phyloP scores from a whole-genome alignment of 1,140 invertebrate genomes.

The Drosophila lacteicornis region DNA sequence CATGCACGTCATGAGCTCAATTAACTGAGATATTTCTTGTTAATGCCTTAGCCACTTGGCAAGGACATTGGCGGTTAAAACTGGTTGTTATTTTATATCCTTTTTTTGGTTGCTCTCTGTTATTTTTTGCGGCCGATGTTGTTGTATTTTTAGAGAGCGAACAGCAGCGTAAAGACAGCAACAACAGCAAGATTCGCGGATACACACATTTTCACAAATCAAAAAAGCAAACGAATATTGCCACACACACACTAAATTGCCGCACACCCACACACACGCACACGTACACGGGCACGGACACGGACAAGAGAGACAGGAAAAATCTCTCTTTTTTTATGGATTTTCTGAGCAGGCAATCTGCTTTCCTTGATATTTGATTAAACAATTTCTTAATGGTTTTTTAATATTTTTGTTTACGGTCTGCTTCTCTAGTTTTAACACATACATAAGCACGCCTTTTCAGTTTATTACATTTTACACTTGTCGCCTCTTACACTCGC shows the following conservation, averaged over 20 bases:
- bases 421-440: neutral
- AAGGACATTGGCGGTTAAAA: slow-evolving; percentile 61
- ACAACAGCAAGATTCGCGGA: slow-evolving; percentile 69
- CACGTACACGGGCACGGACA: slow-evolving; percentile 30
- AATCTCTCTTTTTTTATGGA: slow-evolving; percentile 65
- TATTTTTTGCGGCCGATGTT: slow-evolving; percentile 38
- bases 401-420: slow-evolving; percentile 33
- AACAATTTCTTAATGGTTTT: slow-evolving; percentile 60
- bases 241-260: slow-evolving; percentile 43
- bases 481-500: slow-evolving; percentile 46
- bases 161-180: slow-evolving; percentile 40
- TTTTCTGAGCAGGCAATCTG: slow-evolving; percentile 65
- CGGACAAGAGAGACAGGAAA: slow-evolving; percentile 49
- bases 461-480: slow-evolving; percentile 44
- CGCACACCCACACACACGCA: slow-evolving; percentile 31
- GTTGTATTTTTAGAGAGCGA: slow-evolving; percentile 35
- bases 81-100: slow-evolving; percentile 10
- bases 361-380: slow-evolving; percentile 53
- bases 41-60: slow-evolving; percentile 37
- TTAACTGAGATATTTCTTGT: slow-evolving; percentile 42
- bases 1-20: slow-evolving; percentile 38
- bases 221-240: slow-evolving; percentile 78
- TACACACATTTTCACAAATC: slow-evolving; percentile 83
- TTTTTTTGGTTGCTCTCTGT: slow-evolving; percentile 13
- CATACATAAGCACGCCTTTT: slow-evolving; percentile 18